Conservation (phyloP, 2,113 vertebrate species). For the Laticauda laticaudata region DNA sequence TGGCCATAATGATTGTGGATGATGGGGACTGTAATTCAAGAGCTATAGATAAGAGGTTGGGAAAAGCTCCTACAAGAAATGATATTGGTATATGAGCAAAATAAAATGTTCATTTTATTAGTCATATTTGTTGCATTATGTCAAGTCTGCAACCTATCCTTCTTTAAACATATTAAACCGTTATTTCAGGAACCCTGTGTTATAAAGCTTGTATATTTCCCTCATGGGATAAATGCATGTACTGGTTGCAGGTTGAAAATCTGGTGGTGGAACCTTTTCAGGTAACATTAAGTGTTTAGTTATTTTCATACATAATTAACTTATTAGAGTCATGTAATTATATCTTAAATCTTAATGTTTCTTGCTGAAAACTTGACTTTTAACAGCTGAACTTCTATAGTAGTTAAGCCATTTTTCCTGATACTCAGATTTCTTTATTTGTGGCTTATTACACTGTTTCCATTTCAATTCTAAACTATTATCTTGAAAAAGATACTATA, state of each 20-base stretch:
- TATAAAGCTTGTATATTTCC: not conserved
- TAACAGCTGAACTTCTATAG: not conserved
- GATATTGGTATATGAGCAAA: not conserved
- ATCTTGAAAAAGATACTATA: not conserved
- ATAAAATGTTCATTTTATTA: not conserved
- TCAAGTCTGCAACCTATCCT: not conserved
- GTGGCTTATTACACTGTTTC: not conserved
- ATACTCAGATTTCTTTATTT: not conserved
- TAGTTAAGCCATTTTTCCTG: not conserved
- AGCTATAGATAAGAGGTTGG: not conserved
- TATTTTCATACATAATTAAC: not conserved
- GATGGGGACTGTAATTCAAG: not conserved
- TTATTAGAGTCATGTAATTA: not conserved
- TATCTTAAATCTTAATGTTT: not conserved
- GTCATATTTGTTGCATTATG: not conserved
- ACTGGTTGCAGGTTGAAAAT: not conserved
- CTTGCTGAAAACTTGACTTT: not conserved
- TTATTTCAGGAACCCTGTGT: not conserved
- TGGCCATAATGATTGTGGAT: not conserved
- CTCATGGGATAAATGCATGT: not conserved
- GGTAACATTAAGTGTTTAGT: not conserved
- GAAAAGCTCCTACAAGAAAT: not conserved
- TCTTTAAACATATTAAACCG: not conserved
- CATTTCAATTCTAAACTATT: slow-evolving; percentile 5
- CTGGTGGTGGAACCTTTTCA: not conserved